Evolutionary conservation across 92 coral and sea anemone species (phyloP).

Genomic region (Porites cylindrica): DNA sequence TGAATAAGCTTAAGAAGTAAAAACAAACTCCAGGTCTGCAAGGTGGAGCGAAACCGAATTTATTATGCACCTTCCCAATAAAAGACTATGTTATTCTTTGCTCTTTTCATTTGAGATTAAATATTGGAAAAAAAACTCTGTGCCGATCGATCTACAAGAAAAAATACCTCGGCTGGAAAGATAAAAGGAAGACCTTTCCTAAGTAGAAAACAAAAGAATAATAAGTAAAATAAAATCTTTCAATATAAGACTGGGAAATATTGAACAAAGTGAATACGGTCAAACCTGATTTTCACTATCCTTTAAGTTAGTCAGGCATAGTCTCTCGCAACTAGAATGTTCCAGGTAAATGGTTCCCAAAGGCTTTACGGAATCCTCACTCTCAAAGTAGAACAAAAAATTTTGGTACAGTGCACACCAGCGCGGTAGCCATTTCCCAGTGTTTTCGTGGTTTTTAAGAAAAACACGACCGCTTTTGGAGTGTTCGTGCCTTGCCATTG

Average conservation of each 20-base stretch:
- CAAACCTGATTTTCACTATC: slow-evolving; percentile 88
- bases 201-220: slow-evolving; percentile 31
- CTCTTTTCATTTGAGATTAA: neutral
- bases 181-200: neutral
- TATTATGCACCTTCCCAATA: neutral
- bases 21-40: neutral
- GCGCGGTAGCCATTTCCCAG: slow-evolving; percentile 91
- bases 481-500: slow-evolving; percentile 80
- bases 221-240: slow-evolving; percentile 4
- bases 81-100: neutral
- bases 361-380: slow-evolving; percentile 82
- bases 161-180: neutral
- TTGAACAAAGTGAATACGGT: neutral
- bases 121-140: neutral
- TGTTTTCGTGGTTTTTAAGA: slow-evolving; percentile 74
- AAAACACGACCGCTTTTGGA: slow-evolving; percentile 77
- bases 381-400: slow-evolving; percentile 91
- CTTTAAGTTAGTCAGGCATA: slow-evolving; percentile 88
- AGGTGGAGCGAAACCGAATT: slow-evolving; percentile 18
- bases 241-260: slow-evolving; percentile 1
- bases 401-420: slow-evolving; percentile 94
- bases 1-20: no score
- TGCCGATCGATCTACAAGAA: neutral
- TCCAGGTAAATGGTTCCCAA: slow-evolving; percentile 88
- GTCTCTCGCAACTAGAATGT: slow-evolving; percentile 88